Evolutionary conservation across 2,797 vertebrate genomes (phyloP).

Genomic region (Gouania willdenowi): DNA sequence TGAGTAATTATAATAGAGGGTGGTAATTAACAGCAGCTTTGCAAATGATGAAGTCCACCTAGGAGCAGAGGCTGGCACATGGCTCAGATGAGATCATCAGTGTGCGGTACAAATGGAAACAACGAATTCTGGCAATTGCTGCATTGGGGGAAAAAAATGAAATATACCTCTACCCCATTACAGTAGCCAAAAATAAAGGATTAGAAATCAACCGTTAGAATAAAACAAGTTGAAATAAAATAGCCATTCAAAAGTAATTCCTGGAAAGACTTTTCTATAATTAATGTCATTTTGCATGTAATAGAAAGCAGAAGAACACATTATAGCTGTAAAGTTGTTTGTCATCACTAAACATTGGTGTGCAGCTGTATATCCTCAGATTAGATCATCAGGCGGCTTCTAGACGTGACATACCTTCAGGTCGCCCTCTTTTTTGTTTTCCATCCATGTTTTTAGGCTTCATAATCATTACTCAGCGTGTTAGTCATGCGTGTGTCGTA

Average conservation of each 20-base stretch:
- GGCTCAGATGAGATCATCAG: constrained; percentile 54
- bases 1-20: constrained; percentile 65
- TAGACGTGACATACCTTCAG: constrained; percentile 45
- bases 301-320: constrained; percentile 4
- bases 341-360: constrained; percentile 16
- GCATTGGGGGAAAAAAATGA: too few species aligned
- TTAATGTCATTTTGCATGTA: constrained; percentile 37
- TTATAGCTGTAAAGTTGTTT: neutral
- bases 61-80: constrained; percentile 30
- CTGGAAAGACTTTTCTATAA: constrained; percentile 22
- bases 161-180: constrained; percentile 36
- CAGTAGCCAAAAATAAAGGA: constrained; percentile 43
- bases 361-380: constrained; percentile 14
- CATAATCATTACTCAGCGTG: constrained; percentile 34
- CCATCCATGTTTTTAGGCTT: constrained; percentile 19
- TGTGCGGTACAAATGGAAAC: constrained; percentile 42
- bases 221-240: constrained; percentile 63
- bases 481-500: constrained; percentile 34
- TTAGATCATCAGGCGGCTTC: constrained; percentile 12
- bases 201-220: constrained; percentile 43
- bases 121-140: constrained; percentile 50
- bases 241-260: constrained; percentile 32
- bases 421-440: too few species aligned
- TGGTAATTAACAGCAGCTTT: constrained; percentile 72
- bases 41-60: constrained; percentile 61